A percentile compares a stretch with the other conserved stretches of the same genome.
These are phyloP conservation scores for Indicator maculatus DNA, from an alignment of 2,113 vertebrate species.

Conservation along the genomic window DNA sequence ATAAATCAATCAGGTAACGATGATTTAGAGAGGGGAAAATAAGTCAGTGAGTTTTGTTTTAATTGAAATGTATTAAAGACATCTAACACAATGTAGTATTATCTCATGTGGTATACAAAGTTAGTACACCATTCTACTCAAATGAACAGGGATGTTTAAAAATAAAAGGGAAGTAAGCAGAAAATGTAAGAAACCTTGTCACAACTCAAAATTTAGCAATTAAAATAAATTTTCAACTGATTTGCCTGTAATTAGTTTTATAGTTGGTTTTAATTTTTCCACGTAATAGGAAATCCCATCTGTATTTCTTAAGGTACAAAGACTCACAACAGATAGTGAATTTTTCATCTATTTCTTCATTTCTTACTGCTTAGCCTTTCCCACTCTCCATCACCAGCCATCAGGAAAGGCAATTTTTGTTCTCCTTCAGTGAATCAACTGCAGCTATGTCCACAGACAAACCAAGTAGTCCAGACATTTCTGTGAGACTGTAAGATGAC, in stretches of 20 bases:
- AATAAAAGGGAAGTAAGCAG: conserved; percentile 42
- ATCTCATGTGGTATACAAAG: conserved; percentile 55
- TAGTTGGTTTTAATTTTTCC: background rate
- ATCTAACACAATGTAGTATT: conserved; percentile 75
- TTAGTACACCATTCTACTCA: conserved; percentile 62
- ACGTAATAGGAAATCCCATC: conserved; percentile 21
- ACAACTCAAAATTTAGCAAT: conserved; percentile 30
- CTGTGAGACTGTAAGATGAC: background rate
- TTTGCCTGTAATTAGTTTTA: conserved; percentile 10
- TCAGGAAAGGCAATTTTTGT: background rate
- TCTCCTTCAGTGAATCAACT: background rate
- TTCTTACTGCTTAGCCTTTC: background rate
- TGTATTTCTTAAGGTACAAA: conserved; percentile 24
- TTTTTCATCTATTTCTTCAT: conserved; percentile 12
- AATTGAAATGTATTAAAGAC: conserved; percentile 77
- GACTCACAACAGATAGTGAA: background rate
- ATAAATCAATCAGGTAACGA: conserved; percentile 76
- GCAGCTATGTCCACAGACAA: background rate
- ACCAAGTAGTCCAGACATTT: background rate
- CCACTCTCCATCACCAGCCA: conserved; percentile 22
- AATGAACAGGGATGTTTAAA: conserved; percentile 48
- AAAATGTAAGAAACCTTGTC: conserved; percentile 14
- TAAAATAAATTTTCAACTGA: background rate
- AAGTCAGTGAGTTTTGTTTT: conserved; percentile 68
- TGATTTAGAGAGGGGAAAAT: conserved; percentile 78